Evolutionary conservation across 2,113 vertebrate species (phyloP), one percentile per base, ranked within the genome.

Genomic region (Etheostoma cragini): DNA sequence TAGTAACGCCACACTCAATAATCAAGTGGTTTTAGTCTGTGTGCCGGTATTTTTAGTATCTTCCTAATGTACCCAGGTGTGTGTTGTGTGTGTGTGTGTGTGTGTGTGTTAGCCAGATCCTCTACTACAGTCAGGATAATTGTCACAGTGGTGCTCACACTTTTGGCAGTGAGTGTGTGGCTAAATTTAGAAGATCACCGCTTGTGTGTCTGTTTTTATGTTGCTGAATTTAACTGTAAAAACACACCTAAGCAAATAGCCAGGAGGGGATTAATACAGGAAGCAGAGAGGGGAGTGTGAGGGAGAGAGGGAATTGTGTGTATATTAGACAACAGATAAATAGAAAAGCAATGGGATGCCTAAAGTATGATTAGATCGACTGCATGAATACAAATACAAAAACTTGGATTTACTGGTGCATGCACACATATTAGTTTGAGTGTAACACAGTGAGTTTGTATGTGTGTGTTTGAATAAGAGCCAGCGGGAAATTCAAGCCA

Each of bases 161-260:
- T 85, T 81, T 83, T 87, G 86, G 84, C 83, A 81, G 88, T 56
- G 85, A 82, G 76, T 46, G 53, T 79, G 53, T 79, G 57, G 64
- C 78, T 91, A 82, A 89, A 90, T 85, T 81, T 87, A 83, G 74
- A 86, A 63, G 10, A 30, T 50, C 74, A 60, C 45, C 78, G 58
- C 24, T 26, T 17, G 22, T 46, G 46, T 19, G 46, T 11, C 35
- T 22, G 38, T 24, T 35, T 45, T 67, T 61, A 1, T 63, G 38
- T 49, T 7, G 80, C 42, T 64, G 46, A 62, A 75, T 71, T 83
- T 33, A 80, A 30, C 47, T 54, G 45, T 54, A 84, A 26, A 81
- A 80, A 73, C 49, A 47, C 46, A 71, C n/a, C 67, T 60, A 54
- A 67, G 42, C 66, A 65, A 63, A 67, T 53, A 66, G 21, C 60